Conservation (phyloP, 2,888 invertebrate genomes). For the Lasioglossum vierecki region DNA sequence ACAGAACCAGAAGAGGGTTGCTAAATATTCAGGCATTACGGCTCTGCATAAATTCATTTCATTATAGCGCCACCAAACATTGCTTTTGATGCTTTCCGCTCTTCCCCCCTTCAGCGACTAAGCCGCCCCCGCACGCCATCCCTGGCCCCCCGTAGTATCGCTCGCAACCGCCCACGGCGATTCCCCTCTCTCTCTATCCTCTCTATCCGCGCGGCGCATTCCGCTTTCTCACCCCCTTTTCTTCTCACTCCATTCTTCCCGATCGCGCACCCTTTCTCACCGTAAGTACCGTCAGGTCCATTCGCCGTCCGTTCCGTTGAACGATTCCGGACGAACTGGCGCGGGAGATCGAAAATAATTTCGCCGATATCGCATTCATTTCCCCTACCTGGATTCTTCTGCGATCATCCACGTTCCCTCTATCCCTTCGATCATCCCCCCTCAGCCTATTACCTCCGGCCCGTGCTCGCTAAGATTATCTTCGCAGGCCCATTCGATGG, state of each 20-base stretch:
- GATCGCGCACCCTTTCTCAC: conserved; percentile 65
- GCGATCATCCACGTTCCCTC: not conserved
- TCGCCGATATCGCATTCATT: conserved; percentile 69
- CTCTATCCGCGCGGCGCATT: conserved; percentile 57
- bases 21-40: conserved; percentile 86
- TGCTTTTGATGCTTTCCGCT: conserved; percentile 85
- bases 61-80: conserved; percentile 87
- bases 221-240: conserved; percentile 65
- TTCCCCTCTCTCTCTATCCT: conserved; percentile 42
- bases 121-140: conserved; percentile 71
- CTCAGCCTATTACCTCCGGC: not conserved
- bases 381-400: conserved; percentile 12
- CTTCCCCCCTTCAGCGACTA: conserved; percentile 67
- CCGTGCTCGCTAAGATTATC: conserved; percentile 46
- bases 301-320: conserved; percentile 58
- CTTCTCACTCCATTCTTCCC: conserved; percentile 66
- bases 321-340: conserved; percentile 55
- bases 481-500: conserved; percentile 39
- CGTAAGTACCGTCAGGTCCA: conserved; percentile 68
- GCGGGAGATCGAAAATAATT: conserved; percentile 62
- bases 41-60: conserved; percentile 88
- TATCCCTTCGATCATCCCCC: not conserved
- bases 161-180: conserved; percentile 68
- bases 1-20: conserved; percentile 83
- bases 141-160: conserved; percentile 58